Base-by-base conservation (phyloP, 92 coral and sea anemone genomes). In the Porites evermanni region DNA sequence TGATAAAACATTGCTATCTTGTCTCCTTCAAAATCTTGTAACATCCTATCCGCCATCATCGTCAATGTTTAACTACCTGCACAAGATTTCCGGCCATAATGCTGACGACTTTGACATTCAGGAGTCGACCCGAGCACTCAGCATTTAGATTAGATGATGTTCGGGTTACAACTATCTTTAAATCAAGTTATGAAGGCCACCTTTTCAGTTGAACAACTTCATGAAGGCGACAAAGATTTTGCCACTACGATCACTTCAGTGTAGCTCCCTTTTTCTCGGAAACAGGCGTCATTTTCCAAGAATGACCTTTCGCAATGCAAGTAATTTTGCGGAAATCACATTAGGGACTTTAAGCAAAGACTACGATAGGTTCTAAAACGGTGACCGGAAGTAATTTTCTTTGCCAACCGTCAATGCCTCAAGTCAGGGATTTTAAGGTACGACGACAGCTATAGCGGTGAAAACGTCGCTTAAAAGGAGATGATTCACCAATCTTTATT, bases 1-100 rank as follows among this genome's bases (percentile, higher is more conserved):
- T 82, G 32, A 29, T 72, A 60, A 18, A 72, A 82, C 24, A 72
- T 17, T 19, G 86, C 79, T 14, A 82, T 69, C 56, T 58, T 80
- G 32, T 80, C 16, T 54, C 29, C n/a, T n/a, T 80, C 77, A 26
- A 54, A 70, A 21, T 4, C 16, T 32, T 56, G 76, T 24, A 18
- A 9, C 66, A 38, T 38, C 47, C 47, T 38, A 38, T 38, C 47
- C 21, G 50, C 65, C 79, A 56, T 56, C 11, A 56, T 56, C 64
- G 56, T 75, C 29, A 38, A 24, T 9, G 26, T 24, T 53, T 38
- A 12, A 19, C 12, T 26, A 10, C 60, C 44, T 65, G 64, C 47
- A 14, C 12, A 26, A 26, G 26, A 20, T 74, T 53, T 50, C n/a
- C 63, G 26, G 44, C 24, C 21, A 17, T 12, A 72, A 72, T 24